Percentiles rank a stretch among this genome's conserved stretches.
Evolutionary conservation across 2,113 vertebrate species (phyloP).

Genomic region (Carlito syrichta): DNA sequence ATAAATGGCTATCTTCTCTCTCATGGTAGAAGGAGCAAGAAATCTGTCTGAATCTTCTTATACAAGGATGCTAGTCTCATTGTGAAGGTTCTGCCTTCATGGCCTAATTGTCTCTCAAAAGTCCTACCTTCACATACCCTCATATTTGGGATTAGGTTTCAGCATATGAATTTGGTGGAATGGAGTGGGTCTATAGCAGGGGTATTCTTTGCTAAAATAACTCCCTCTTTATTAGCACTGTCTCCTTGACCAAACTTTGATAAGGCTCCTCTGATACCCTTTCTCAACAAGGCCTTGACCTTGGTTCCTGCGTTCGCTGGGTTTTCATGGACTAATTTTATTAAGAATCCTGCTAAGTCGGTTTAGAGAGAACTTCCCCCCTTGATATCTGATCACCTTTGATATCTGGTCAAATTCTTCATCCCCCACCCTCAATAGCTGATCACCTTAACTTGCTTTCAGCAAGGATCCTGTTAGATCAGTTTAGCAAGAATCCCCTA

Average conservation of each 20-base stretch:
- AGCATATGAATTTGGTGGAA: not conserved
- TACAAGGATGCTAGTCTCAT: not conserved
- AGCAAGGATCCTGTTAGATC: not conserved
- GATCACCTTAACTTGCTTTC: not conserved
- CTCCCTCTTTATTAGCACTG: not conserved
- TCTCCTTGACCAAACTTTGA: not conserved
- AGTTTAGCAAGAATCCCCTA: not conserved
- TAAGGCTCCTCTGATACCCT: not conserved
- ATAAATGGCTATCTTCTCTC: not conserved
- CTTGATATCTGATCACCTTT: not conserved
- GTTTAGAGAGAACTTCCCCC: not conserved
- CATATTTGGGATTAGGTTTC: not conserved
- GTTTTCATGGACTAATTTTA: not conserved
- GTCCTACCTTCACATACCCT: not conserved
- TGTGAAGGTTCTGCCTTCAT: not conserved
- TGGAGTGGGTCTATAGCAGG: not conserved
- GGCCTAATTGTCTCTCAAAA: not conserved
- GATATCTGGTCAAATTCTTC: not conserved
- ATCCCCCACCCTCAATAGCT: not conserved
- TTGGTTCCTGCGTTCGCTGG: not conserved
- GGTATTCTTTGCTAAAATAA: not conserved
- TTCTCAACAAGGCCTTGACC: not conserved
- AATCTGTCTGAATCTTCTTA: not conserved
- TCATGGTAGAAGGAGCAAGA: not conserved
- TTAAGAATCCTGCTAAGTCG: not conserved